Evolutionary conservation across 2,888 invertebrate genomes (phyloP), one percentile per base, ranked within the genome.

Genomic region (Mythimna vitellina): DNA sequence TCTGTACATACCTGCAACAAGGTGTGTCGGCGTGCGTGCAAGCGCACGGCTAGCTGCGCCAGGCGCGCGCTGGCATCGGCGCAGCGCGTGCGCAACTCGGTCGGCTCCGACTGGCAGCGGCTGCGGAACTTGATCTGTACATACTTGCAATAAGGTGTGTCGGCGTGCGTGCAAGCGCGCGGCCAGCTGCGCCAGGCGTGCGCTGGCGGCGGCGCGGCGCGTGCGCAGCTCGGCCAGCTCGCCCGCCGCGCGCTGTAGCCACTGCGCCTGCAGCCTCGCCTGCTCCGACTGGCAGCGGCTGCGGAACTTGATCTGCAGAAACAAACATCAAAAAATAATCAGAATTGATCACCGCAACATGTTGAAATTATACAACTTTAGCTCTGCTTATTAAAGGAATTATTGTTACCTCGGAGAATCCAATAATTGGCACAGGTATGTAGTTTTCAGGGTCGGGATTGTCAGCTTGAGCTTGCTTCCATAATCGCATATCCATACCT

Each of bases 401-500:
- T 25, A n/a, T n/a, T 9, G 67, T 83, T 83, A 97, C 95, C 92
- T 98, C 98, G 51, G 97, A 96, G 90, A 99, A 99, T 0, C 99
- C 99, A 81, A 99, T 97, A 93, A 99, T 98, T 0, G 99, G 99
- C 17, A 99, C 98, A 0, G 99, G 99, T 89, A 99, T 98, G 87
- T 99, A 98, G 87, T 97, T 97, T 51, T 97, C 97, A 0, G 98
- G 97, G 93, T 99, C 98, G 0, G 99, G 99, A 96, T 99, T 99
- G 89, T 99, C 99, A 42, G 98, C 96, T 89, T 99, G 99, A 0
- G 99, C 99, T 92, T 99, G 99, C 88, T 98, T 98, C 99, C 99
- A 99, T 87, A 99, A 96, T 76, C 99, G 96, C 63, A 98, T 97
- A 92, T 99, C 99, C 89, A 99, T 98, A n/a, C 99, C 98, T 97